Evolutionary conservation across 2,797 vertebrate genomes (phyloP).

Genomic region (Poecilia picta): DNA sequence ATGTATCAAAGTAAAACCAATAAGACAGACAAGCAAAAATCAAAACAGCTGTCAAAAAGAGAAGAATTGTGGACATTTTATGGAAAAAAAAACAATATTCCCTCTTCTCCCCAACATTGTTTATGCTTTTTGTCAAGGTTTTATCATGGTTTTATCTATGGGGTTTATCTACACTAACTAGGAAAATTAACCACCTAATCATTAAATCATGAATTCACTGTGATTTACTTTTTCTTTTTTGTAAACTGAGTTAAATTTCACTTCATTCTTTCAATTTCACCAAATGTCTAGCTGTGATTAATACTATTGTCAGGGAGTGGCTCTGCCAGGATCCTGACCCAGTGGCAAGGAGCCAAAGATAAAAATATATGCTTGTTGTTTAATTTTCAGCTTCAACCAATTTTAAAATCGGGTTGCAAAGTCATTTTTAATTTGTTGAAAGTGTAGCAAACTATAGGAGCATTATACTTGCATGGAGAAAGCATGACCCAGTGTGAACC

Average conservation of each 20-base stretch:
- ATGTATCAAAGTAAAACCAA: not conserved
- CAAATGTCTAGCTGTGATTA: not conserved
- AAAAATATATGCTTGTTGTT: too few relatives aligned
- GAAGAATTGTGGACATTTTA: not conserved
- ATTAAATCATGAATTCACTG: not conserved
- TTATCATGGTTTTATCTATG: not conserved
- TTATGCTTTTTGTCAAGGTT: not conserved
- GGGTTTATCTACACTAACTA: not conserved
- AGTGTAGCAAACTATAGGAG: too few relatives aligned
- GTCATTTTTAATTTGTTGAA: too few relatives aligned
- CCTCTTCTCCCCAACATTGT: not conserved
- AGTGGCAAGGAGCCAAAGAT: not conserved
- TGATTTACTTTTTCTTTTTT: not conserved
- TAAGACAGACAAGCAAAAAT: not conserved
- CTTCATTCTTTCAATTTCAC: not conserved
- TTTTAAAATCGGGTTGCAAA: too few relatives aligned
- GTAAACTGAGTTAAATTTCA: not conserved
- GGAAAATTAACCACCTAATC: not conserved
- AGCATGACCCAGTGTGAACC: too few relatives aligned
- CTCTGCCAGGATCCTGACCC: not conserved
- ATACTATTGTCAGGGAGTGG: not conserved
- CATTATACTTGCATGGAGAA: too few relatives aligned
- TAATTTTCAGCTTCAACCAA: too few relatives aligned
- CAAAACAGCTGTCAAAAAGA: not conserved
- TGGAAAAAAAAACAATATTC: too few relatives aligned